Conservation (phyloP, 2,797 vertebrate species). For the Microchirus variegatus region DNA sequence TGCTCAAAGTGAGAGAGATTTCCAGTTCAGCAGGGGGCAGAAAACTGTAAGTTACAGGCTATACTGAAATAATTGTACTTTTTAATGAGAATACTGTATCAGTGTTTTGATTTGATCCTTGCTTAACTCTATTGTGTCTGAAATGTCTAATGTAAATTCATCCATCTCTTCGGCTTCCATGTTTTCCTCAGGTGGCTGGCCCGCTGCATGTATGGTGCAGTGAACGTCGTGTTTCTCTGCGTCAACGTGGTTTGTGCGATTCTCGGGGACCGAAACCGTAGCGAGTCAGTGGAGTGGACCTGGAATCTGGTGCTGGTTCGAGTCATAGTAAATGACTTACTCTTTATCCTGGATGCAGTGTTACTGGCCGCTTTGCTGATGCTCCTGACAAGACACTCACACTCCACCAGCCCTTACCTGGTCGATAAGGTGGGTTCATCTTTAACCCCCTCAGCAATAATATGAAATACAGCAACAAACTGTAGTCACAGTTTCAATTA, state of each 20-base stretch:
- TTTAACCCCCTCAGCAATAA: not conserved
- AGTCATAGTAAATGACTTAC: constrained; percentile 88
- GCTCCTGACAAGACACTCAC: constrained; percentile 81
- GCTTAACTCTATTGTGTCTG: not conserved
- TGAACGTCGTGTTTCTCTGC: constrained; percentile 83
- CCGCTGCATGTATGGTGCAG: constrained; percentile 59
- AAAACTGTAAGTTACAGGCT: constrained; percentile 82
- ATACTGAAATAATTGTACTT: too few relatives aligned
- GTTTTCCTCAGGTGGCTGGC: constrained; percentile 57
- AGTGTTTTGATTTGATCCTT: not conserved
- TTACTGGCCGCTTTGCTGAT: constrained; percentile 82
- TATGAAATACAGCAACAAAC: too few relatives aligned
- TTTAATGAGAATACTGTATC: not conserved
- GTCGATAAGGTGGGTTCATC: constrained; percentile 80
- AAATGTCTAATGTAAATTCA: not conserved
- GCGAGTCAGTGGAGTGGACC: constrained; percentile 56
- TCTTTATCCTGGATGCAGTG: constrained; percentile 88
- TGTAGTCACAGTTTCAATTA: not conserved
- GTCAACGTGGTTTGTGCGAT: constrained; percentile 85
- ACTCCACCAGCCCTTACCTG: constrained; percentile 83
- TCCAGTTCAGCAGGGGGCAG: constrained; percentile 76
- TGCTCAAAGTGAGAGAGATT: constrained; percentile 85
- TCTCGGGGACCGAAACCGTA: constrained; percentile 72
- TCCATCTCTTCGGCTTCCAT: not conserved
- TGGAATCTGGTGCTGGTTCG: constrained; percentile 87